Base-by-base conservation (phyloP, 1,140 invertebrate genomes). In the Liolophura sinensis region DNA sequence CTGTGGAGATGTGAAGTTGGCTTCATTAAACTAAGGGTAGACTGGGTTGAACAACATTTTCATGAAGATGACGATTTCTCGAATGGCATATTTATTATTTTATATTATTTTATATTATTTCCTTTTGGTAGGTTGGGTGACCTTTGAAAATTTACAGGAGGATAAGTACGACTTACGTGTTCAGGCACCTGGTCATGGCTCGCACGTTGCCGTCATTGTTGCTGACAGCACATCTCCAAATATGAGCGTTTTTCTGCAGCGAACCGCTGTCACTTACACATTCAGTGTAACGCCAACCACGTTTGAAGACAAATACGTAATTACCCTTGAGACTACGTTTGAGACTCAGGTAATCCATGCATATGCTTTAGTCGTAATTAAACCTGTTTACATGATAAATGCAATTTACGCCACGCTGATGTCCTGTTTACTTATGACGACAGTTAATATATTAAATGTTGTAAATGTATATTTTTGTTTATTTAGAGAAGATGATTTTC, bases 271-370 rank as follows among this genome's bases (percentile, higher is more conserved):
- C 9, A 72, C 69, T 12, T 72, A 70, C 54, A 70, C 63, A 16
- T 74, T 70, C 70, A 65, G 62, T 11, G 72, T 74, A 4, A 66
- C 50, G 47, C 64, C 64, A 12, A 68, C 65, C 31, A 55, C 68
- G n/a, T 61, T 69, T 27, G 62, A 69, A 60, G 72, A 74, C 49
- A 46, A 65, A 54, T 74, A 74, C n/a, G 68, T 67, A 12, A 69
- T 74, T 40, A 67, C 31, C 16, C 54, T 74, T 24, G 67, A 72
- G 27, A 65, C 70, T 14, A 69, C 69, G 3, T 74, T 74, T 68
- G 67, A 68, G 57, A 72, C 72, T 16, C 62, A 65, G 46, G 67
- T 68, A 68, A 64, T 24, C 11, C 1, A 5, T 20, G 25, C 40
- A 9, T 40, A 40, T 40, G n/a, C n/a, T n/a, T n/a, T n/a, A 40